These are phyloP conservation scores for Parus major DNA, from an alignment of 2,113 vertebrate genomes.

Conservation along the genomic window DNA sequence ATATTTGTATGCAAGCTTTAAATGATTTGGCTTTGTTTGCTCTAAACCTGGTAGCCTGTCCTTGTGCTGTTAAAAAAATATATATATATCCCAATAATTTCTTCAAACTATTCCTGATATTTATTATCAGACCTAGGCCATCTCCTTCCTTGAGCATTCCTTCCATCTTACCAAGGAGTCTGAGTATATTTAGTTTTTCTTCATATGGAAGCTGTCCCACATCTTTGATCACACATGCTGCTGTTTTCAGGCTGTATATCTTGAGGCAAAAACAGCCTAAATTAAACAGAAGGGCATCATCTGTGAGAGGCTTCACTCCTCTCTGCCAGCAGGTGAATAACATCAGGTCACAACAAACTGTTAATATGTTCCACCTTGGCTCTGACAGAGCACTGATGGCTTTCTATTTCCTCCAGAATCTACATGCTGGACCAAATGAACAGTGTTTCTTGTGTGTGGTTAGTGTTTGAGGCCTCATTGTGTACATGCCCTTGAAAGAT, in stretches of 20 bases:
- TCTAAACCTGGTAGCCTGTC: neutral
- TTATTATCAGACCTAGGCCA: neutral
- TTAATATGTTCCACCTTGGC: conserved; percentile 52
- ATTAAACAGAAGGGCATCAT: conserved; percentile 23
- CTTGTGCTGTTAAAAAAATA: neutral
- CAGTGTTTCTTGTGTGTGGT: conserved; percentile 44
- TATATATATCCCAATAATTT: neutral
- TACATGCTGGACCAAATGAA: neutral
- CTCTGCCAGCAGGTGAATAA: conserved; percentile 52
- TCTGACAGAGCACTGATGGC: neutral
- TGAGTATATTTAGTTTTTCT: neutral
- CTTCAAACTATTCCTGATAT: neutral
- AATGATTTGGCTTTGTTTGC: neutral
- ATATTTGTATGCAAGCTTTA: neutral
- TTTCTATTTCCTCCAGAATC: neutral
- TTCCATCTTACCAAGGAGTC: neutral
- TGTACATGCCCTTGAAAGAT: conserved; percentile 55
- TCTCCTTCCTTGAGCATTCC: neutral
- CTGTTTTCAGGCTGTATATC: neutral
- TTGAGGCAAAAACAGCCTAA: neutral
- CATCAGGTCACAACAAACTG: conserved; percentile 50
- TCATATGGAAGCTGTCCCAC: neutral
- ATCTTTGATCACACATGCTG: neutral
- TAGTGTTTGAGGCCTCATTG: conserved; percentile 56
- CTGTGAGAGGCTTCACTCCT: neutral